Conservation (phyloP, 2,888 invertebrate species). For the Sphecodes monilicornis region DNA sequence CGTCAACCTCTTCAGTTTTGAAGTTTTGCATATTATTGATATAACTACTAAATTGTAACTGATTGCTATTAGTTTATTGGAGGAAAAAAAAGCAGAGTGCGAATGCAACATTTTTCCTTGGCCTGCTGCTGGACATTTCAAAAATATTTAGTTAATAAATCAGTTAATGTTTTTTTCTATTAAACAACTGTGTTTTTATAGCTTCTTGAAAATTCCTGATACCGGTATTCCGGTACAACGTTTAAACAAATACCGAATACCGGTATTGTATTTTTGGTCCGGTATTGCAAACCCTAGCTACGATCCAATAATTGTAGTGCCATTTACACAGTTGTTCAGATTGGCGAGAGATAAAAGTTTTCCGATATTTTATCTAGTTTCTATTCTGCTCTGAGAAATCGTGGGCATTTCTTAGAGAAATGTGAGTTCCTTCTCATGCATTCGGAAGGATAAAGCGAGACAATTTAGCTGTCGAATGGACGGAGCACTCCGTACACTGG, state of each 20-base stretch:
- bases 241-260: too few species aligned
- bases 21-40: not conserved
- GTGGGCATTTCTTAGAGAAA: not conserved
- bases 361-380: not conserved
- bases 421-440: not conserved
- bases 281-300: too few species aligned
- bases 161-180: too few species aligned
- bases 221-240: too few species aligned
- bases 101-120: too few species aligned
- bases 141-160: too few species aligned
- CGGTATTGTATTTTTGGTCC: too few species aligned
- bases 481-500: not conserved
- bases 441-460: not conserved
- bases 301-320: not conserved
- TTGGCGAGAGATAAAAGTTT: not conserved
- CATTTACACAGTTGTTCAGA: not conserved
- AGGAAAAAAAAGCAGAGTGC: too few species aligned
- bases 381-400: not conserved
- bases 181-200: too few species aligned
- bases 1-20: not conserved
- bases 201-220: too few species aligned
- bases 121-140: not conserved
- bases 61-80: not conserved
- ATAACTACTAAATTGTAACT: not conserved
- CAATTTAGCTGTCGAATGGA: conserved; percentile 4